Evolutionary conservation across 1,140 invertebrate species (phyloP), one percentile per base, ranked within the genome.

Genomic region (Trichomalopsis sarcophagae): DNA sequence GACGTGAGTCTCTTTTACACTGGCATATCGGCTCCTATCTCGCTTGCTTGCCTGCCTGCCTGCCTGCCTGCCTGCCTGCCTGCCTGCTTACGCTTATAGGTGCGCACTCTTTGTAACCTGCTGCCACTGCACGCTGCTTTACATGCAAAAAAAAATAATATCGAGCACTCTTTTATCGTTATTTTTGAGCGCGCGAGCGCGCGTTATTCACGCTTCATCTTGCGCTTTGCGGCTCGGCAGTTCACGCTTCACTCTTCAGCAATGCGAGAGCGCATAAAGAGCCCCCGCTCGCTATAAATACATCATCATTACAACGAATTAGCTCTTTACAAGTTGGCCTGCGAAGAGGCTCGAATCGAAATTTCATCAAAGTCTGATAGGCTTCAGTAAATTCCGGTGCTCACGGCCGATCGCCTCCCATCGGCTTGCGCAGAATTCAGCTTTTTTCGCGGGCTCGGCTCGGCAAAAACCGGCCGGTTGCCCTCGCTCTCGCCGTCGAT

Each of bases 1-100:
- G 94, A 95, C 88, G 95, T 95, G 88, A 94, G 93, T 87, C 14
- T 62, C 21, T 71, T 71, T 33, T 30, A 71, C 23, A 9, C 17
- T 9, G 4, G 3, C 27, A 27, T 36, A 36, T 36, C 33, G 5
- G 33, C 33, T 36, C 33, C 33, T 36, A 71, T 71, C 23, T 7
- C 40, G 11, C 44, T 36, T 76, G 5, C 30, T 47, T 76, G 17
- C 30, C 0, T 76, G 11, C 4, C 0, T 76, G 17, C 30, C 0
- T 76, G 11, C 4, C 0, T 40, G 5, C 7, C 5, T 76, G 17
- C 30, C 4, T 76, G 11, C 4, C 7, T 40, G 7, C 10, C 40
- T 36, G 10, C 40, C 40, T 44, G 10, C 23, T 21, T 17, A 9
- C 40, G 40, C 40, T 7, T 44, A 7, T 44, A 44, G 33, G 33